Base-by-base conservation (phyloP, 1,140 invertebrate species). In the Zophobas atratus region DNA sequence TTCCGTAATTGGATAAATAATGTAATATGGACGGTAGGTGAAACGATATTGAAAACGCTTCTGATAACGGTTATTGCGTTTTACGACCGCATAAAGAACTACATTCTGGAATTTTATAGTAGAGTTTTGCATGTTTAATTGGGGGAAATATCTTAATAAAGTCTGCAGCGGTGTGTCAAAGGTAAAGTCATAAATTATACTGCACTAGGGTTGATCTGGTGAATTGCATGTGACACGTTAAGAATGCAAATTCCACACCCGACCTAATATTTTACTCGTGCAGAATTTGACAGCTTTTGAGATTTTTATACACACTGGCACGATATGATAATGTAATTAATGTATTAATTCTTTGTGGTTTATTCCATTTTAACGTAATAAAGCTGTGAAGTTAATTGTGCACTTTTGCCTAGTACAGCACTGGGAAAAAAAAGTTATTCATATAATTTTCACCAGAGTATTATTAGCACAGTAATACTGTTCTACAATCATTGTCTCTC, bases 1-100 rank as follows among this genome's bases (percentile, higher is more conserved):
- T 67, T 43, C 39, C 38, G 60, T 67, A 67, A 67, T 67, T 67
- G 60, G 60, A 67, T 67, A 67, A 67, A 67, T 67, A 67, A 67
- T 67, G 39, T 33, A 67, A 41, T 43, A 67, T 67, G 20, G 60
- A 32, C 36, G n/a, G 43, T 20, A 32, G 38, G 43, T 38, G 43
- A 43, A 67, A 20, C 60, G 60, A 41, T 43, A 67, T 67, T 2
- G 60, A 8, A 43, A 67, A 67, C n/a, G 8, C 8, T 38, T 43
- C 60, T 67, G 41, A 67, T 43, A 32, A 60, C 60, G 60, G 43
- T 67, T 67, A 67, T 67, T 67, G 60, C 60, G 60, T 67, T 67
- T 63, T 67, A 67, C 20, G 20, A 39, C 39, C 33, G 1, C 60
- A 67, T 67, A 67, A 67, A 67, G 43, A 20, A 20, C 20, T 38